Evolutionary conservation across 2,888 invertebrate genomes (phyloP).

Genomic region (Scotopteryx bipunctaria): DNA sequence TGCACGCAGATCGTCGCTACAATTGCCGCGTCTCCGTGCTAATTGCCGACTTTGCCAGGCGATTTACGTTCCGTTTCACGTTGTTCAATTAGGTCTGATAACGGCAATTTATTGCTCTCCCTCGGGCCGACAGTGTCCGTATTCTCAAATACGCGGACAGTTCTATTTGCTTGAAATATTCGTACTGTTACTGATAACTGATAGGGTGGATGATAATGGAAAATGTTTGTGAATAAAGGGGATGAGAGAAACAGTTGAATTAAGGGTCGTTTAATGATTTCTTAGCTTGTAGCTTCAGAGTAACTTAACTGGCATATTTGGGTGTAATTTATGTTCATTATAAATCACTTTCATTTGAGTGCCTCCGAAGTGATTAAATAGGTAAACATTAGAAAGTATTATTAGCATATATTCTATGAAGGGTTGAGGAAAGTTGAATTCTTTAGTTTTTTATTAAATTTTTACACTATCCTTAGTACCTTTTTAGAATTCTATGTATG

Average conservation of each 20-base stretch:
- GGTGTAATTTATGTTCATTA: conserved; percentile 31
- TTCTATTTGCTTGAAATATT: conserved; percentile 5
- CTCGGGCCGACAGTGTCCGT: conserved; percentile 26
- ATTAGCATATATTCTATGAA: too few species aligned
- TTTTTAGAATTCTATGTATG: too few species aligned
- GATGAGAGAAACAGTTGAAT: conserved; percentile 22
- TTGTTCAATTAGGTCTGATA: conserved; percentile 66
- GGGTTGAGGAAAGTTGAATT: too few species aligned
- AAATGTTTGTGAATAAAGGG: conserved; percentile 3
- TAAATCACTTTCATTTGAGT: conserved; percentile 34
- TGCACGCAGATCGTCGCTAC: conserved; percentile 51
- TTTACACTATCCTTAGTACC: too few species aligned
- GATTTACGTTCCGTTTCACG: conserved; percentile 60
- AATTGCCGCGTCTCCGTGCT: conserved; percentile 55
- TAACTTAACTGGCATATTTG: conserved; percentile 29
- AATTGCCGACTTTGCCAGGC: conserved; percentile 57
- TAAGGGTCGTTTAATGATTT: conserved; percentile 33
- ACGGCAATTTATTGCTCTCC: conserved; percentile 65
- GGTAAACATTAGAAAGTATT: not conserved
- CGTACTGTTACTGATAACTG: too few species aligned
- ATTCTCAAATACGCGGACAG: conserved; percentile 1
- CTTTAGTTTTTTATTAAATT: too few species aligned
- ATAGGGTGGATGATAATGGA: too few species aligned
- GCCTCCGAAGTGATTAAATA: conserved; percentile 1
- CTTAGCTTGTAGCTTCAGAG: conserved; percentile 30